phyloP scores from a whole-genome alignment of 2,888 invertebrate genomes.

The Philonicus albiceps region DNA sequence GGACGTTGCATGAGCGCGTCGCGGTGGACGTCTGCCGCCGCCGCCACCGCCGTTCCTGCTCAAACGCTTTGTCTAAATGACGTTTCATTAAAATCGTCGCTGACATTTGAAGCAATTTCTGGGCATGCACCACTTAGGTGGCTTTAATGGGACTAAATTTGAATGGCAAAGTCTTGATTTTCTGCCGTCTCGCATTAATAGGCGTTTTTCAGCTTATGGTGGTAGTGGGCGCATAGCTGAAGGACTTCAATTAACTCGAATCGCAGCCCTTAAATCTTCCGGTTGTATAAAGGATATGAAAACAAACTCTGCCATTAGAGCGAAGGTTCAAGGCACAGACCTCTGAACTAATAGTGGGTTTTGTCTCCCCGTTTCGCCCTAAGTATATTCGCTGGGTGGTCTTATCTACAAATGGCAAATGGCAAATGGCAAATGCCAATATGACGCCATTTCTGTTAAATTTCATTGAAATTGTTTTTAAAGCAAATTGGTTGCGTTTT shows the following conservation, averaged over 20 bases:
- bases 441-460: background rate
- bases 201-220: background rate
- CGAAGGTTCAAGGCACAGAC: background rate
- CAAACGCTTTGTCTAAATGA: constrained; percentile 24
- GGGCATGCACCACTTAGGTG: background rate
- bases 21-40: constrained; percentile 4
- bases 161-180: background rate
- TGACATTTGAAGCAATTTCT: background rate
- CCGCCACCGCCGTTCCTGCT: background rate
- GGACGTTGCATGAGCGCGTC: background rate
- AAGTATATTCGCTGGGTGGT: background rate
- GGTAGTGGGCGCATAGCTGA: background rate
- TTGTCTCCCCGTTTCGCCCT: background rate
- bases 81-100: constrained; percentile 47
- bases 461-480: background rate
- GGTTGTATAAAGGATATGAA: background rate
- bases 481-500: background rate
- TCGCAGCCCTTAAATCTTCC: background rate
- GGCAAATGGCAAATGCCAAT: background rate
- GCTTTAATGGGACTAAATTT: background rate
- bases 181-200: background rate
- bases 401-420: background rate
- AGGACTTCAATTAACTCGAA: background rate
- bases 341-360: background rate
- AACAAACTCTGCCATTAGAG: background rate